These are phyloP conservation scores for Amphiura filiformis DNA, from an alignment of 35 echinoderm and acorn worm genomes.

Conservation along the genomic window DNA sequence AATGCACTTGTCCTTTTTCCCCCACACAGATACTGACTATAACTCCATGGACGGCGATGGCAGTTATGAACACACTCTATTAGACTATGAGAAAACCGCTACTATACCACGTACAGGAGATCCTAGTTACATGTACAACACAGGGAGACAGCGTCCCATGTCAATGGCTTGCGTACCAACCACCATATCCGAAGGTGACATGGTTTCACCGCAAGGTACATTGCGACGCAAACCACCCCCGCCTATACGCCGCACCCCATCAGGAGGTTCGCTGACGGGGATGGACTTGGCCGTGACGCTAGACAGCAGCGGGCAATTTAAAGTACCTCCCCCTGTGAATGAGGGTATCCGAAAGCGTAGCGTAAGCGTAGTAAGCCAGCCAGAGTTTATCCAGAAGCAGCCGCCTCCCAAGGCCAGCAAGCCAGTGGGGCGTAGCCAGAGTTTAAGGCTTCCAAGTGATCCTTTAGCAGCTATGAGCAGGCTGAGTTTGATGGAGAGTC, in stretches of 20 bases:
- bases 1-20: no score
- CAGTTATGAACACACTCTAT: not conserved
- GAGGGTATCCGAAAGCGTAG: not conserved
- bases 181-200: not conserved
- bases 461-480: constrained; percentile 28
- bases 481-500: constrained; percentile 58
- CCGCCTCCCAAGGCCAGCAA: constrained; percentile 13
- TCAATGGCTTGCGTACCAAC: constrained; percentile 33
- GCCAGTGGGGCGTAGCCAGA: constrained; percentile 61
- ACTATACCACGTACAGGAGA: constrained; percentile 11
- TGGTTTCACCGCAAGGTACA: constrained; percentile 45
- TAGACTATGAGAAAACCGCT: not conserved
- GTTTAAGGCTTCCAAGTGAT: constrained; percentile 53
- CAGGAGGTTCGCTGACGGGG: constrained; percentile 30
- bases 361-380: not conserved
- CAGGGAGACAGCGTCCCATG: not conserved
- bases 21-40: not conserved
- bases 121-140: constrained; percentile 18
- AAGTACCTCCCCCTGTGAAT: constrained; percentile 25
- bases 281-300: constrained; percentile 18
- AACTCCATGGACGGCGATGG: not conserved
- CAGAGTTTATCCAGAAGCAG: not conserved
- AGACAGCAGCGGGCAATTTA: constrained; percentile 58
- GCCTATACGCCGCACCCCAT: constrained; percentile 53
- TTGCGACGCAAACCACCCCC: constrained; percentile 83